Base-by-base conservation (phyloP, 2,113 vertebrate species). In the Pipa parva region DNA sequence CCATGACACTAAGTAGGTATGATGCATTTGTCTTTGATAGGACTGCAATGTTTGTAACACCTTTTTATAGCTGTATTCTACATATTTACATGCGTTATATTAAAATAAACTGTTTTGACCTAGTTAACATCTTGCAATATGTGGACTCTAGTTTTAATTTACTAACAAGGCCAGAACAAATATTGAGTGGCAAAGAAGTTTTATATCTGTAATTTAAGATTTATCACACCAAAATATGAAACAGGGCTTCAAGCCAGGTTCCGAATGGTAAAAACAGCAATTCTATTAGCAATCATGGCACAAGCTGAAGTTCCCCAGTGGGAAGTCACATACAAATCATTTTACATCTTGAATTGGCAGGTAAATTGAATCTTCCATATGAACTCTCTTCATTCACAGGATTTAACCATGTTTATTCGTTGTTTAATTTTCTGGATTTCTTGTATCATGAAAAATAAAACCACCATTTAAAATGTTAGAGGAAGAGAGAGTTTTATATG, bases 291-390 rank as follows among this genome's bases (percentile, higher is more conserved):
- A 69, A 59, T 42, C 65, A 24, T 60, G 65, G 65, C 65, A 59
- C 56, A 48, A 50, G 65, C 59, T 52, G 65, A 69, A 69, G 65
- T 60, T 69, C 42, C 57, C 27, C 65, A 69, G 57, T 59, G 20
- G 65, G 65, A 42, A 4, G 57, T 60, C 57, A 17, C 52, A 39
- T 48, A 69, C 65, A 69, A 69, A 69, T 69, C 65, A 69, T 69
- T 69, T 69, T 29, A 39, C 60, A 52, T 69, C 65, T 69, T 69
- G 65, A 56, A 69, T 69, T 57, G 42, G 65, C 57, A 69, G 60
- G 59, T 69, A 69, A 60, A 69, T 69, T 69, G 65, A 69, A 69
- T 52, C 57, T 46, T 69, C 65, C 65, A 69, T 69, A 69, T 60
- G 57, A 46, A 42, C 65, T 69, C 57, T 29, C 28, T 60, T 60